Evolutionary conservation across 2,888 invertebrate genomes (phyloP).

Genomic region (Clistopyga incitator): DNA sequence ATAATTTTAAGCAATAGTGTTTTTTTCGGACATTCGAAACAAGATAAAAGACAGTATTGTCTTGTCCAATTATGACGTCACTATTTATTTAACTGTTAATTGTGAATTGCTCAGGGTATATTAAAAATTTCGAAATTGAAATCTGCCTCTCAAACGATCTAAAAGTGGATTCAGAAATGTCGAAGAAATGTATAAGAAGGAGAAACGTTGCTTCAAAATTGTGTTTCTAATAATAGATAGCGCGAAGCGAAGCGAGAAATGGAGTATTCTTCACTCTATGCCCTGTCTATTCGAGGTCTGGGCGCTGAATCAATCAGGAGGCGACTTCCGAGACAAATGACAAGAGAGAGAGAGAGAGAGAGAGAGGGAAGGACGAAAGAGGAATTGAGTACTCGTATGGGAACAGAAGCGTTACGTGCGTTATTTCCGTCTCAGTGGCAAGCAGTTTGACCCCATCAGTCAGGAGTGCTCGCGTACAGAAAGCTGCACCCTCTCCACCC

Average conservation of each 20-base stretch:
- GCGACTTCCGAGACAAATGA: background rate
- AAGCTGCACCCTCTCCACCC: background rate
- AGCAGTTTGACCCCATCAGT: slow-evolving; percentile 33
- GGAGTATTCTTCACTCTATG: background rate
- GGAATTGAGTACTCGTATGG: background rate
- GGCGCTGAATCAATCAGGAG: background rate
- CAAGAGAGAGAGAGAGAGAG: background rate
- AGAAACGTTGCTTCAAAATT: background rate
- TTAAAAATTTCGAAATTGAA: no score
- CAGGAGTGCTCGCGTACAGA: slow-evolving; percentile 1
- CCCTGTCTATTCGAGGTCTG: background rate
- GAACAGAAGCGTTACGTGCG: background rate
- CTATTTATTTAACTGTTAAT: no score
- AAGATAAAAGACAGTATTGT: no score
- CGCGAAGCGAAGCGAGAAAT: background rate
- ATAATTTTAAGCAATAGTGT: no score
- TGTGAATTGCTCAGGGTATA: no score
- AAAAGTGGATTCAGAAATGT: no score
- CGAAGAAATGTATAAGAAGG: background rate
- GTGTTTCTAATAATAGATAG: background rate
- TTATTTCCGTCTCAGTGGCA: slow-evolving; percentile 36
- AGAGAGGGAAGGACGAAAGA: background rate
- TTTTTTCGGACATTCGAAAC: no score
- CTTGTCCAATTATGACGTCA: no score
- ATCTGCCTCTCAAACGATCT: no score